Percentiles rank a stretch among this genome's conserved stretches.
Evolutionary conservation across 2,888 invertebrate genomes (phyloP).

Genomic region (Tachina fera): DNA sequence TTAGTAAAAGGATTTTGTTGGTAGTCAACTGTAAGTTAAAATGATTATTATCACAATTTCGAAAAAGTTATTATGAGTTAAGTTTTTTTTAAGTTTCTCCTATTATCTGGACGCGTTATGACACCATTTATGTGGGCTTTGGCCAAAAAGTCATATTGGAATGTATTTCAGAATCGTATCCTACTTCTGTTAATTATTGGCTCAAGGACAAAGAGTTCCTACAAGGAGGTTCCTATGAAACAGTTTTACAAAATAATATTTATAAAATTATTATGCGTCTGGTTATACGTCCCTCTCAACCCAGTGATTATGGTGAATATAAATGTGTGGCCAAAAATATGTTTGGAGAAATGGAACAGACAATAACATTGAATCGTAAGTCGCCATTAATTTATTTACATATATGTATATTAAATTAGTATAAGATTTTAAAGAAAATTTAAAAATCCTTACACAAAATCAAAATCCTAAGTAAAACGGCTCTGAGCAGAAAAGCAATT

Average conservation of each 20-base stretch:
- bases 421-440: too few relatives aligned
- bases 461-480: background rate
- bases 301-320: slow-evolving; percentile 89
- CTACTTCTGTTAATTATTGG: slow-evolving; percentile 82
- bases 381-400: slow-evolving; percentile 38
- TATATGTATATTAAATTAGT: too few relatives aligned
- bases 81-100: slow-evolving; percentile 78
- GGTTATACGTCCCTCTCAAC: slow-evolving; percentile 86
- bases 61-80: background rate
- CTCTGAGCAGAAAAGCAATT: too few relatives aligned
- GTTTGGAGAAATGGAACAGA: slow-evolving; percentile 86
- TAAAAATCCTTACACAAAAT: too few relatives aligned
- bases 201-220: slow-evolving; percentile 81
- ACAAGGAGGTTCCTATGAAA: slow-evolving; percentile 81
- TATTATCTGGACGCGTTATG: slow-evolving; percentile 80
- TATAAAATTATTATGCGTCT: slow-evolving; percentile 91
- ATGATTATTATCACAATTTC: background rate
- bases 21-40: slow-evolving; percentile 81
- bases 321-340: slow-evolving; percentile 92
- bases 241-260: slow-evolving; percentile 87
- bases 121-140: slow-evolving; percentile 79
- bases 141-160: slow-evolving; percentile 81
- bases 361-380: slow-evolving; percentile 79
- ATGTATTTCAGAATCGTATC: slow-evolving; percentile 82
- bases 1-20: slow-evolving; percentile 81